Base-by-base conservation (phyloP, 2,888 invertebrate species). In the Macrophya alboannulata region DNA sequence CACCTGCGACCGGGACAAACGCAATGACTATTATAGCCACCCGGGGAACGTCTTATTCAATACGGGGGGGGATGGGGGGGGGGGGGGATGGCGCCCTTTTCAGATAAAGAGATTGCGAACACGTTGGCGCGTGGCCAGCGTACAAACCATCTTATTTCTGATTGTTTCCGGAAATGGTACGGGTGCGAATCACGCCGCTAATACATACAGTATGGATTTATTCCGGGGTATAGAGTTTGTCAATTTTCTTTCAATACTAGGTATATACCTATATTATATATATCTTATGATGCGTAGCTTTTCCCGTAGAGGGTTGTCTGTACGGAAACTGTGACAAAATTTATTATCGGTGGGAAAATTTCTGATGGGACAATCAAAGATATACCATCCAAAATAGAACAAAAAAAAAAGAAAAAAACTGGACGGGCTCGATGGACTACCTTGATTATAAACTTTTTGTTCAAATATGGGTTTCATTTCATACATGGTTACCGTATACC, bases 21-120 rank as follows among this genome's bases (percentile, higher is more conserved):
- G n/a, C 59, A 81, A 81, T 81, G 81, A 81, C 43, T 81, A 62
- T 81, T 81, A 81, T n/a, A 62, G 62, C 81, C 81, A 43, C 81
- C 81, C 62, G 81, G 81, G 81, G 59, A 81, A 59, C 59, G 21
- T 81, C 43, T 81, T 81, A 62, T 77, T 77, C 55, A 77, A 77
- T 59, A 81, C 45, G n/a, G 74, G 21, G 43, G 45, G 0, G 15
- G 15, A 21, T 1, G 31, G 31, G 45, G 25, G 51, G 48, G 45
- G 25, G 76, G 48, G 76, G 12, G 74, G 8, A 45, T n/a, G n/a
- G n/a, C 17, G 37, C 43, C 76, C 62, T 43, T 62, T 62, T 81
- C 62, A 43, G 59, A 81, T 81, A 81, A 59, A 62, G 62, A 81
- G 59, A 62, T 81, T 81, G 81, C 40, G 81, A 59, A 21, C 45